These are phyloP conservation scores for Spisula solida DNA, from an alignment of 2,888 invertebrate genomes.

Conservation along the genomic window DNA sequence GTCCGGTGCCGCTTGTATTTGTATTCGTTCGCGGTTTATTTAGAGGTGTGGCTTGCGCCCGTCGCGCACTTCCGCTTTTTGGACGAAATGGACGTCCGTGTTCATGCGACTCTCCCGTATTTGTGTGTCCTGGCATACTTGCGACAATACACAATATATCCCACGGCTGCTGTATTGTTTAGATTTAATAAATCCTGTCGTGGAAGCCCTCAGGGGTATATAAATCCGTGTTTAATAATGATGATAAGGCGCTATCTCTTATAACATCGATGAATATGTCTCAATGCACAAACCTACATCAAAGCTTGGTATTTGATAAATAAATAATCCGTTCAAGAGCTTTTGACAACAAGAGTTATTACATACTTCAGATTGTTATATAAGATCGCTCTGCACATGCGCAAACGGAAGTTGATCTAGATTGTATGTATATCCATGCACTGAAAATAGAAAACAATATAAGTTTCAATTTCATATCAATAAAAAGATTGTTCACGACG, in stretches of 20 bases:
- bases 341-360: neutral
- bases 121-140: slow-evolving; percentile 55
- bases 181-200: slow-evolving; percentile 3
- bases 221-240: slow-evolving; percentile 28
- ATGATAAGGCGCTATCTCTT: neutral
- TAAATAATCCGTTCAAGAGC: slow-evolving; percentile 25
- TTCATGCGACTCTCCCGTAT: slow-evolving; percentile 44
- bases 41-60: slow-evolving; percentile 15
- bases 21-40: slow-evolving; percentile 41
- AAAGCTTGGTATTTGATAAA: slow-evolving; percentile 10
- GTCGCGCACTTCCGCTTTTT: slow-evolving; percentile 45
- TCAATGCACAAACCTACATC: neutral
- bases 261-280: neutral
- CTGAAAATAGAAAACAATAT: neutral
- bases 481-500: neutral
- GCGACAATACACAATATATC: neutral
- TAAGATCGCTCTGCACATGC: neutral
- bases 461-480: neutral
- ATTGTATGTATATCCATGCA: neutral
- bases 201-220: neutral
- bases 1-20: slow-evolving; percentile 35
- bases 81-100: slow-evolving; percentile 40
- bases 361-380: slow-evolving; percentile 4
- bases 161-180: slow-evolving; percentile 6
- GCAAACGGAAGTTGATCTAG: neutral